phyloP scores from a whole-genome alignment of 1,140 invertebrate species.

The Ericerus pela region DNA sequence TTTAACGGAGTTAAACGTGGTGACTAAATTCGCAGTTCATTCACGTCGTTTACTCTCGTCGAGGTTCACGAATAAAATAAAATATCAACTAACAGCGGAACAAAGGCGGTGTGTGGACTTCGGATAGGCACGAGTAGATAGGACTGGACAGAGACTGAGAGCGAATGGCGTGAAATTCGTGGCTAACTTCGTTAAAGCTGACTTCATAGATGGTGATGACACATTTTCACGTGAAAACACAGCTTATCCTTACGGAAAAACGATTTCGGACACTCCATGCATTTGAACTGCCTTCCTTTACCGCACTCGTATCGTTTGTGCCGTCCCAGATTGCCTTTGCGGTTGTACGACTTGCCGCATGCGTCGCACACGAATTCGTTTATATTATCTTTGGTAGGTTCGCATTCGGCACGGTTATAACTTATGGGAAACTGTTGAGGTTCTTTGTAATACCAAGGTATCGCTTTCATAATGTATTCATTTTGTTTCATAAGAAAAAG shows the following conservation, averaged over 20 bases:
- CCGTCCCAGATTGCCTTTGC: constrained; percentile 34
- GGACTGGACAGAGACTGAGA: too few species aligned
- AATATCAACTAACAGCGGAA: too few species aligned
- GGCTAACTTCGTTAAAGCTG: too few species aligned
- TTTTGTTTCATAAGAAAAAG: not conserved
- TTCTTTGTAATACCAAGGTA: not conserved
- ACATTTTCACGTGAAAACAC: not conserved
- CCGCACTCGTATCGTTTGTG: constrained; percentile 41
- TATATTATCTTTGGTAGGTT: not conserved
- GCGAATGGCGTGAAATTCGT: too few species aligned
- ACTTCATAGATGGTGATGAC: too few species aligned
- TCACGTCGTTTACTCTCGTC: too few species aligned
- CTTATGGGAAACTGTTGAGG: not conserved
- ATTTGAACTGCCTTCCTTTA: constrained; percentile 61
- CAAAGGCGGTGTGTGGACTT: too few species aligned
- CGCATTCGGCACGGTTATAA: not conserved
- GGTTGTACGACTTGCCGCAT: not conserved
- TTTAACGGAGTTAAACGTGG: too few species aligned
- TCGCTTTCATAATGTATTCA: constrained; percentile 1
- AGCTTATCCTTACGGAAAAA: not conserved
- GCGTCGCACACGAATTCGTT: constrained; percentile 2
- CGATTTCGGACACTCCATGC: constrained; percentile 43
- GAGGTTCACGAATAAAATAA: too few species aligned
- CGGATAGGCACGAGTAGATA: too few species aligned
- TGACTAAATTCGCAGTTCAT: too few species aligned